Conservation (phyloP, 2,113 vertebrate species). For the Rhizomys pruinosus region DNA sequence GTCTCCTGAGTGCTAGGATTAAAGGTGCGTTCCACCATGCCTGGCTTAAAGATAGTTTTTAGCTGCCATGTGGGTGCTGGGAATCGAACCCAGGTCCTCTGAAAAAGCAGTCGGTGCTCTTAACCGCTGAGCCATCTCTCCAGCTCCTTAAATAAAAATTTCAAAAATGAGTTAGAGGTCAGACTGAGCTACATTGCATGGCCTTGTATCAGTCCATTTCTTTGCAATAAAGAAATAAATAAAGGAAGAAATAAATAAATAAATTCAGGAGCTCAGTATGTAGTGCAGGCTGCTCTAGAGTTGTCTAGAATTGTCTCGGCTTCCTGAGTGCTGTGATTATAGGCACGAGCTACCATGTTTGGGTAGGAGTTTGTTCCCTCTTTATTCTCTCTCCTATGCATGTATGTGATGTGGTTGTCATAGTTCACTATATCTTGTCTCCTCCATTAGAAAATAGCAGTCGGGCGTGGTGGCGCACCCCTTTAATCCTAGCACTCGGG, state of each 20-base stretch:
- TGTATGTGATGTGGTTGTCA: background rate
- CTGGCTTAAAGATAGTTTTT: too few species aligned
- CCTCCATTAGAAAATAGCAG: constrained; percentile 23
- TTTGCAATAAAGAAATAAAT: background rate
- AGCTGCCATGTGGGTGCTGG: too few species aligned
- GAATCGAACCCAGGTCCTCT: too few species aligned
- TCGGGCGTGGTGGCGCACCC: too few species aligned
- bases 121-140: too few species aligned
- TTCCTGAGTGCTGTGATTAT: background rate
- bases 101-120: too few species aligned
- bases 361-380: background rate
- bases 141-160: background rate
- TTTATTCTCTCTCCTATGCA: background rate
- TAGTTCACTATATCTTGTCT: background rate
- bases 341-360: background rate
- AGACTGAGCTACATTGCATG: background rate
- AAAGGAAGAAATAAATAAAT: background rate
- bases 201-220: background rate
- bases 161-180: background rate
- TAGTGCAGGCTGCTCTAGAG: background rate
- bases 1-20: too few species aligned
- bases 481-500: too few species aligned
- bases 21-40: too few species aligned
- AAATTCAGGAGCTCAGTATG: background rate
- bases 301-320: background rate